Percentiles rank a stretch among this genome's conserved stretches.
phyloP scores from a whole-genome alignment of 2,113 vertebrate species.

The Charadrius vociferus region DNA sequence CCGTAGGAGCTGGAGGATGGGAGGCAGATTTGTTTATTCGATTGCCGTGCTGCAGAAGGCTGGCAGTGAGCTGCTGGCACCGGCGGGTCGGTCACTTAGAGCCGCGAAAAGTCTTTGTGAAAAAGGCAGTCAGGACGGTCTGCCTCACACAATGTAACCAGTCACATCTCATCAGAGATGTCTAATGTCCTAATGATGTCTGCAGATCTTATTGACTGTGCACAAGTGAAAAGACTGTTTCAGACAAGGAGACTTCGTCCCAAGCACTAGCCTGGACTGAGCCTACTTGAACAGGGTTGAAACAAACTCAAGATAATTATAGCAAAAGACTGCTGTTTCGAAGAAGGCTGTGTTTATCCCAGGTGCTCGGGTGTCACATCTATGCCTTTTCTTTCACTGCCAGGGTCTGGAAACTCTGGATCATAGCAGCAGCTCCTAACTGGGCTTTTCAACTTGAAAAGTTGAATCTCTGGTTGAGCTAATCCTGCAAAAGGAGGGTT shows the following conservation, averaged over 20 bases:
- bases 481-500: neutral
- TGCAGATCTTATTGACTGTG: neutral
- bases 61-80: slow-evolving; percentile 31
- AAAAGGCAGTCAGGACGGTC: neutral
- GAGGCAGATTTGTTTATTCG: neutral
- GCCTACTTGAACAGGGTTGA: neutral
- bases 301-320: neutral
- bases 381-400: neutral
- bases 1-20: neutral
- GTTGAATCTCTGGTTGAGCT: neutral
- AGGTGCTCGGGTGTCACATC: neutral
- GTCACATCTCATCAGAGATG: slow-evolving; percentile 38
- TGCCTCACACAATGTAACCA: slow-evolving; percentile 3
- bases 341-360: neutral
- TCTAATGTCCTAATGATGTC: slow-evolving; percentile 37
- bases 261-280: neutral
- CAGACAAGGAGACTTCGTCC: neutral
- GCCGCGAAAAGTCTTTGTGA: neutral
- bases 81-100: accelerated
- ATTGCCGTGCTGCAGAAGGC: slow-evolving; percentile 1
- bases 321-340: neutral
- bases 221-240: neutral
- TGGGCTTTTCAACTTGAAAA: neutral
- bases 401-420: neutral
- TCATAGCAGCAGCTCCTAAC: neutral